phyloP scores from a whole-genome alignment of 2,113 vertebrate species.

The Tyto alba region DNA sequence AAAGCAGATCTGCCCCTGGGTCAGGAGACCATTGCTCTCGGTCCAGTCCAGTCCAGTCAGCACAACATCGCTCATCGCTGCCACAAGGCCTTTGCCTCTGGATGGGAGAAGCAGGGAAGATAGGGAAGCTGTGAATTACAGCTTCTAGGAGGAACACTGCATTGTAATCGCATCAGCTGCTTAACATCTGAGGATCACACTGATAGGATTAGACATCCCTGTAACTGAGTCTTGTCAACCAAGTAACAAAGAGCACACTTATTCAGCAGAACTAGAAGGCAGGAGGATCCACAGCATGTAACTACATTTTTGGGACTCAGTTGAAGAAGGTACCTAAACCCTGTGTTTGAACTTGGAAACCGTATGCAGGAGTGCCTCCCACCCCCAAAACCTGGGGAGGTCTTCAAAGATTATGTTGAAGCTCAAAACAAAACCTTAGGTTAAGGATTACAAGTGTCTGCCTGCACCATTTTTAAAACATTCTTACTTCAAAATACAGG shows the following conservation, averaged over 20 bases:
- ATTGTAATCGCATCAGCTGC: background rate
- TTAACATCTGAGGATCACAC: background rate
- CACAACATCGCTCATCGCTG: background rate
- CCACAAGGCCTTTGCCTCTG: background rate
- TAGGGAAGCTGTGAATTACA: background rate
- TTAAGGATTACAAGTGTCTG: background rate
- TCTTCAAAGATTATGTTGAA: background rate
- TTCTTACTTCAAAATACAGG: background rate
- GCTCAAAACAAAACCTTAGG: background rate
- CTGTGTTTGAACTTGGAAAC: background rate
- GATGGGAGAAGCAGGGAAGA: background rate
- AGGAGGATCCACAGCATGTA: background rate
- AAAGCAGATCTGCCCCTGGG: background rate
- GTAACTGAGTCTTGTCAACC: background rate
- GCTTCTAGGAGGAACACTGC: background rate
- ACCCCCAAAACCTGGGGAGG: background rate
- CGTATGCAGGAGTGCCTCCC: background rate
- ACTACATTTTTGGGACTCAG: background rate
- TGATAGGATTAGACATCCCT: accelerated
- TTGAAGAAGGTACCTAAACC: background rate
- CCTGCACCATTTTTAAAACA: background rate
- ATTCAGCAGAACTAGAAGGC: background rate
- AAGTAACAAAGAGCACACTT: too few relatives aligned
- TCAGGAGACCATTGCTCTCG: background rate
- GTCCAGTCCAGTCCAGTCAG: background rate